phyloP scores from a whole-genome alignment of 2,113 vertebrate genomes.

The Chiloscyllium plagiosum region DNA sequence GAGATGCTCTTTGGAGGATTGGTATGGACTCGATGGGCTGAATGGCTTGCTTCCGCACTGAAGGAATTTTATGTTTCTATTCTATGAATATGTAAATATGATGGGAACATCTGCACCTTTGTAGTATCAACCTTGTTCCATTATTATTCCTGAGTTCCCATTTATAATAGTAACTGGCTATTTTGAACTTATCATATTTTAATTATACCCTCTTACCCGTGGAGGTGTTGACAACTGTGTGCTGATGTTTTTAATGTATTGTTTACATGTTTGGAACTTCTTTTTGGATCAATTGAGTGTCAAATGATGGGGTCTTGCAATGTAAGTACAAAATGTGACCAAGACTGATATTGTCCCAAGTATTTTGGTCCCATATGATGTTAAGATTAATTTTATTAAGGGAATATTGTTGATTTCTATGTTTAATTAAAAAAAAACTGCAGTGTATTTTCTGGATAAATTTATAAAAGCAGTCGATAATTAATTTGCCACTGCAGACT shows the following conservation, averaged over 20 bases:
- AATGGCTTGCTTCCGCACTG: too few species aligned
- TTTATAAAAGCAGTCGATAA: background rate
- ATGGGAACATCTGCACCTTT: background rate
- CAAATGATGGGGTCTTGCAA: background rate
- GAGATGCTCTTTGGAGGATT: too few species aligned
- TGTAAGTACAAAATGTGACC: background rate
- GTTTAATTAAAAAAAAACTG: background rate
- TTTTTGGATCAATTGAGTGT: background rate
- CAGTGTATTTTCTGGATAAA: background rate
- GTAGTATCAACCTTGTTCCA: background rate
- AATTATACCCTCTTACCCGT: background rate
- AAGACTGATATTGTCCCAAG: background rate
- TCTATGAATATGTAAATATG: background rate
- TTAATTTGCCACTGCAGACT: background rate
- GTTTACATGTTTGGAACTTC: background rate
- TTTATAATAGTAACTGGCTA: background rate
- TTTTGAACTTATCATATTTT: background rate
- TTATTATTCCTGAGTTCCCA: background rate
- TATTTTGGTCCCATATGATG: background rate
- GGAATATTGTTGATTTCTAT: background rate
- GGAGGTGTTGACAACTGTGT: background rate
- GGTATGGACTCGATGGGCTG: too few species aligned
- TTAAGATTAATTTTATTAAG: background rate
- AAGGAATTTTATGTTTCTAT: too few species aligned
- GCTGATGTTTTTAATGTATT: background rate